A percentile compares a stretch with the other conserved stretches of the same genome.
Conservation (phyloP, 1,140 invertebrate genomes). For the Nasonia longicornis region DNA sequence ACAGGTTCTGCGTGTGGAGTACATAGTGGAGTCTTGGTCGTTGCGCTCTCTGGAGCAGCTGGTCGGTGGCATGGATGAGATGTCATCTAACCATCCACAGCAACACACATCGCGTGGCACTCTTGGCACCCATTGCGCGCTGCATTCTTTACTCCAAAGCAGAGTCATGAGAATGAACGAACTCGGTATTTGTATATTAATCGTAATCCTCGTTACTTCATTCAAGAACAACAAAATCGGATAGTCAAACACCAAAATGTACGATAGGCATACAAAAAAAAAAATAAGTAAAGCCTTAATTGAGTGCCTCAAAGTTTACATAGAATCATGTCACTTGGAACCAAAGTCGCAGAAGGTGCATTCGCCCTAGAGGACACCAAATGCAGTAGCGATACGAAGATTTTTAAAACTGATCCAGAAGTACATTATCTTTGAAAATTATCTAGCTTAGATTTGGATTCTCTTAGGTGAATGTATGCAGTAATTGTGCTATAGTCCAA, state of each 20-base stretch:
- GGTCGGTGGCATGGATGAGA: slow-evolving; percentile 66
- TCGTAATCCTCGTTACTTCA: slow-evolving; percentile 70
- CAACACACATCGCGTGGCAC: slow-evolving; percentile 67
- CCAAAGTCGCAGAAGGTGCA: slow-evolving; percentile 15
- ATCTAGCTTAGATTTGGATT: slow-evolving; percentile 39
- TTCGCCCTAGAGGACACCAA: slow-evolving; percentile 34
- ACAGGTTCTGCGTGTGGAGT: slow-evolving; percentile 69
- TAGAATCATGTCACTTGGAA: slow-evolving; percentile 4
- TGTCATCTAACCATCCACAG: slow-evolving; percentile 68
- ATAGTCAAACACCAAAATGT: not conserved
- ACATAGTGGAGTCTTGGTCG: slow-evolving; percentile 60
- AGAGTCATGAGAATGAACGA: slow-evolving; percentile 70
- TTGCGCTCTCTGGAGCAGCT: slow-evolving; percentile 63
- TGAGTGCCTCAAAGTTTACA: not conserved
- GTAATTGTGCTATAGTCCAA: slow-evolving; percentile 4
- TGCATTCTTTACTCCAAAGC: slow-evolving; percentile 70
- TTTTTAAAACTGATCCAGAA: not conserved
- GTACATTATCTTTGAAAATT: slow-evolving; percentile 14
- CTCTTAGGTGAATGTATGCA: slow-evolving; percentile 31
- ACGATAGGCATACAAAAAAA: not conserved
- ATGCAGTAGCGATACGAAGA: slow-evolving; percentile 23
- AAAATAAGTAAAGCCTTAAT: not conserved
- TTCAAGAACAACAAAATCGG: slow-evolving; percentile 43
- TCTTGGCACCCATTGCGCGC: slow-evolving; percentile 69
- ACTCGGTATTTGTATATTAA: slow-evolving; percentile 71